These are phyloP conservation scores for Oligia strigilis DNA, from an alignment of 2,888 invertebrate genomes.

Conservation along the genomic window DNA sequence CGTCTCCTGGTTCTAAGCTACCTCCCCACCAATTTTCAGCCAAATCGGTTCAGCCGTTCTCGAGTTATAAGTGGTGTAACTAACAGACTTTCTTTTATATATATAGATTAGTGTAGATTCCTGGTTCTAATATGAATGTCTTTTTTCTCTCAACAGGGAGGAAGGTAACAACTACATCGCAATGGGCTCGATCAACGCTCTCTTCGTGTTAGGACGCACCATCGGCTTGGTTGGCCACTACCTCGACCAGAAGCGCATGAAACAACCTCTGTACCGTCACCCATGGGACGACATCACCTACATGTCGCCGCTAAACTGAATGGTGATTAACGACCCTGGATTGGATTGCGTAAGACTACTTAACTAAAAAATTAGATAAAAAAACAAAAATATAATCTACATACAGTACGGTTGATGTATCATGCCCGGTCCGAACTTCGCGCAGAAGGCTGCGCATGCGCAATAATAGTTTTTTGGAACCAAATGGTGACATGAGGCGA, in stretches of 20 bases:
- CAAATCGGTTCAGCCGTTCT: no score
- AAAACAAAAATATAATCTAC: neutral
- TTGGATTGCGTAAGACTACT: neutral
- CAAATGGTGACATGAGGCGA: neutral
- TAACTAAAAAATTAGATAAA: no score
- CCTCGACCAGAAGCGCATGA: conserved; percentile 99
- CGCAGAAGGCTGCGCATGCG: neutral
- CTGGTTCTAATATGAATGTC: no score
- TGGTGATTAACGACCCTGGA: neutral
- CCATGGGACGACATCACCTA: conserved; percentile 99
- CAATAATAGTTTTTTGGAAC: neutral
- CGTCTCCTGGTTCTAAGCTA: no score
- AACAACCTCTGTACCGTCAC: conserved; percentile 99
- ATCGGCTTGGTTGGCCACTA: conserved; percentile 99
- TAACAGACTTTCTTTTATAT: no score
- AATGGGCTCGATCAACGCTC: conserved; percentile 99
- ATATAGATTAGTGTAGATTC: no score
- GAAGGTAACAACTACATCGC: conserved; percentile 99
- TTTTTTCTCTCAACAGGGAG: conserved; percentile 91
- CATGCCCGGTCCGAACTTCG: neutral
- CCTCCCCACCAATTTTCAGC: no score
- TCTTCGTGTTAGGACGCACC: conserved; percentile 99
- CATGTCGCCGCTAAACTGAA: conserved; percentile 86
- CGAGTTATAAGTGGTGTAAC: no score
- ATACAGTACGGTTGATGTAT: neutral